Evolutionary conservation across 1,140 invertebrate genomes (phyloP).

Genomic region (Drosophila takahashii): DNA sequence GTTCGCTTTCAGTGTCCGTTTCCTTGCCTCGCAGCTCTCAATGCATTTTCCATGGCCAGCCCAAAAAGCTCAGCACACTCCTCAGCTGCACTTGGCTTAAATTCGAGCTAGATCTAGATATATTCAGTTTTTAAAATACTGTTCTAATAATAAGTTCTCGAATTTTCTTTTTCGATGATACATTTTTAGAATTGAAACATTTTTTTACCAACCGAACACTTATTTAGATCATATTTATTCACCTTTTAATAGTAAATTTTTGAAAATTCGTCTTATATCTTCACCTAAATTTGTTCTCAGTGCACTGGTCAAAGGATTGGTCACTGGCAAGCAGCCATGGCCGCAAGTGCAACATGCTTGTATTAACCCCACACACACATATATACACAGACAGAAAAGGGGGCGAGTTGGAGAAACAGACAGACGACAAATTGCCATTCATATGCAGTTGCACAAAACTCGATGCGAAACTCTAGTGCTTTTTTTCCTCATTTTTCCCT

Average conservation of each 20-base stretch:
- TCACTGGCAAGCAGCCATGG: slow-evolving; percentile 45
- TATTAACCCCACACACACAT: slow-evolving; percentile 57
- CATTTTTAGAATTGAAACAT: no score
- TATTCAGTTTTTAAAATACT: neutral
- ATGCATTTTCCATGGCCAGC: slow-evolving; percentile 27
- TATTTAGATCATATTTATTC: no score
- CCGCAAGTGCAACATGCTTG: slow-evolving; percentile 66
- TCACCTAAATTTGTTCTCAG: neutral
- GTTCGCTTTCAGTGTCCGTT: slow-evolving; percentile 65
- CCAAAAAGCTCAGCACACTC: slow-evolving; percentile 27
- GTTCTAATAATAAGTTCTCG: no score
- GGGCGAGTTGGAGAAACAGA: slow-evolving; percentile 14
- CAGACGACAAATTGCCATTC: slow-evolving; percentile 82
- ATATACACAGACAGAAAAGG: slow-evolving; percentile 15
- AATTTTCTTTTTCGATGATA: no score
- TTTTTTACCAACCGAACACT: no score
- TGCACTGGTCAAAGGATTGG: slow-evolving; percentile 23
- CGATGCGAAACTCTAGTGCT: slow-evolving; percentile 45
- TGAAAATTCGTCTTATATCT: neutral
- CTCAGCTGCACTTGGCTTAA: slow-evolving; percentile 25
- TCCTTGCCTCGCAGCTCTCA: slow-evolving; percentile 54
- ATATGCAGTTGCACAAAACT: slow-evolving; percentile 62
- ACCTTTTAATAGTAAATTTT: no score
- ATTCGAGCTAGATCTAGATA: neutral
- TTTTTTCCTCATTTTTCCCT: neutral